Evolutionary conservation across 2,113 vertebrate genomes (phyloP).

Genomic region (Egretta garzetta): DNA sequence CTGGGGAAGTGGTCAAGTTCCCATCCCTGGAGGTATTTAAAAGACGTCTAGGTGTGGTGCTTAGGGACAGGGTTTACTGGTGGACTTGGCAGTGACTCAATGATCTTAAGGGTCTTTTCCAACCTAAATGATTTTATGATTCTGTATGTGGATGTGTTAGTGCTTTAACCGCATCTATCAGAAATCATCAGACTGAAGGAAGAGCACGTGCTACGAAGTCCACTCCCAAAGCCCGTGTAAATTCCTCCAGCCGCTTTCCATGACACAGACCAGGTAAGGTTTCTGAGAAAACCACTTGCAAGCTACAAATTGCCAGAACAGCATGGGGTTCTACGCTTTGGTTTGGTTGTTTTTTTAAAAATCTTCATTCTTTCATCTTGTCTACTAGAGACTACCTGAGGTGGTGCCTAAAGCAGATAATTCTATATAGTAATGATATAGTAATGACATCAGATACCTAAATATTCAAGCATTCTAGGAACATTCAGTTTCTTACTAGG

Average conservation of each 20-base stretch:
- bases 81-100: not conserved
- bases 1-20: not conserved
- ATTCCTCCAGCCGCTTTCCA: not conserved
- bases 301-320: not conserved
- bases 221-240: not conserved
- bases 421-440: not conserved
- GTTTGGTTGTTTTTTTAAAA: not conserved
- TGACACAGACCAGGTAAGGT: not conserved
- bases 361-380: not conserved
- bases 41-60: rapidly evolving
- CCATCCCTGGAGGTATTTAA: not conserved
- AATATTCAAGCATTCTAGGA: not conserved
- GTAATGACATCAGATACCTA: not conserved
- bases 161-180: not conserved
- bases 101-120: not conserved
- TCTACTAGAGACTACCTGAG: not conserved
- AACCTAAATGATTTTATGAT: not conserved
- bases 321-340: not conserved
- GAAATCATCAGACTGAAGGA: not conserved
- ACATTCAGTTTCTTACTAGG: not conserved
- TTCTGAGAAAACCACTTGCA: not conserved
- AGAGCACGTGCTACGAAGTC: not conserved
- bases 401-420: not conserved
- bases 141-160: not conserved
- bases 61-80: not conserved